Percentiles rank a stretch among this genome's conserved stretches.
Evolutionary conservation across 2,113 vertebrate species (phyloP).

Genomic region (Bujurquina vittata): DNA sequence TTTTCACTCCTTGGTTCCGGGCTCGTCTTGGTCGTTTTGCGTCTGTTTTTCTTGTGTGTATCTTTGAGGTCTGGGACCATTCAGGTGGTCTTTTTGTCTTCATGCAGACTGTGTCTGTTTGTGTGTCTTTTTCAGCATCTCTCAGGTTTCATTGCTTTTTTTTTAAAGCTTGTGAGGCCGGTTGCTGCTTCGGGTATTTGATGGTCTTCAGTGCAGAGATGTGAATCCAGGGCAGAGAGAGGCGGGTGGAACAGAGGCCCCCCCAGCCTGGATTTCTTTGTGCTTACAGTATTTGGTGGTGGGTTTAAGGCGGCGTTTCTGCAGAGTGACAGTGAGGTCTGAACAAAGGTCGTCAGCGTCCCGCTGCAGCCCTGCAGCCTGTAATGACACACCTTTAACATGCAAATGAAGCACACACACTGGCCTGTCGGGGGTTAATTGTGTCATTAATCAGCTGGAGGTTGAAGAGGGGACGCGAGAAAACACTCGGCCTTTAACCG

Average conservation of each 20-base stretch:
- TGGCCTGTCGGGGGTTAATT: conserved; percentile 1
- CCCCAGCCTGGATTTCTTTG: too few species aligned
- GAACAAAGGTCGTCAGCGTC: neutral
- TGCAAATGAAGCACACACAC: neutral
- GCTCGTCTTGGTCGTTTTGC: too few species aligned
- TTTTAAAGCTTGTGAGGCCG: neutral
- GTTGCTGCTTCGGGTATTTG: too few species aligned
- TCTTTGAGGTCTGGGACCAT: neutral
- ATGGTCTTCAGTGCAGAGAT: too few species aligned
- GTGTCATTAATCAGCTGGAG: conserved; percentile 9
- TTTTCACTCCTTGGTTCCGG: too few species aligned
- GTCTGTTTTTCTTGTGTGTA: neutral
- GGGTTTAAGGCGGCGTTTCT: neutral
- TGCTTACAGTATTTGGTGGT: neutral
- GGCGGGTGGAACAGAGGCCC: too few species aligned
- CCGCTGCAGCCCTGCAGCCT: neutral
- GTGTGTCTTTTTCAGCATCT: neutral
- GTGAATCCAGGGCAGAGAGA: too few species aligned
- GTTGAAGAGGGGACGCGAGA: neutral
- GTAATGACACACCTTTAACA: conserved; percentile 12
- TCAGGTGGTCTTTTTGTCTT: neutral
- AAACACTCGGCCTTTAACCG: neutral
- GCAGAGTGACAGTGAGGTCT: neutral
- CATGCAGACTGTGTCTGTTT: neutral
- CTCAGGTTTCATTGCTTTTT: neutral